Base-by-base conservation (phyloP, 2,888 invertebrate genomes). In the Perizoma affinitatum region DNA sequence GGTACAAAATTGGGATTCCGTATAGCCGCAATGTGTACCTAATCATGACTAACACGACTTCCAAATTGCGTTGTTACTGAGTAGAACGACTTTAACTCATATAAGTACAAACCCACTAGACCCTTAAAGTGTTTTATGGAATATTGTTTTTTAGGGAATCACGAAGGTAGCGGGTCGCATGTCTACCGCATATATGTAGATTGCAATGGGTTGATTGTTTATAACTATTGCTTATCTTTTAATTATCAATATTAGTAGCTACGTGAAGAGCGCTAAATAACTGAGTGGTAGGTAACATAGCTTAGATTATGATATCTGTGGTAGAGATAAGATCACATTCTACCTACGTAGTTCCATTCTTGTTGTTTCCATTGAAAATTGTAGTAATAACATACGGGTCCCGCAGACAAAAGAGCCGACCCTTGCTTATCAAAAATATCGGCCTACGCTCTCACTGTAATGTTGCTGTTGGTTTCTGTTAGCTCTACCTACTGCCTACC, bases 401-500 rank as follows among this genome's bases (percentile, higher is more conserved):
- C 79, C 71, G 54, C 56, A 50, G 33, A 10, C 46, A 54, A 69
- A 63, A 61, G 52, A 61, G 57, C 64, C 54, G 65, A 50, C 58
- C 59, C 67, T 35, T 65, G 69, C 69, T 69, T 59, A 55, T 48
- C 65, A 67, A 71, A 72, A 68, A 67, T 68, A 71, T 62, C 73
- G 76, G 72, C 63, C 77, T 69, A 79, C 80, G 83, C 78, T 82
- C 78, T 83, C 80, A 75, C 81, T 76, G 79, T 76, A 74, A 76
- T 82, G 78, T 83, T 80, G 75, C 81, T 76, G 79, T 76, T 74
- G 76, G 76, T 80, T 86, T 84, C 80, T 89, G 88, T 90, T 91
- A 86, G 86, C 78, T 90, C 86, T 89, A 85, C 86, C 88, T 88
- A 89, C 89, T 87, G 86, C 86, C 82, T 84, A 81, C 83, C 82